Conservation (phyloP, 92 coral and sea anemone species). For the Epizoanthus fatuus region DNA sequence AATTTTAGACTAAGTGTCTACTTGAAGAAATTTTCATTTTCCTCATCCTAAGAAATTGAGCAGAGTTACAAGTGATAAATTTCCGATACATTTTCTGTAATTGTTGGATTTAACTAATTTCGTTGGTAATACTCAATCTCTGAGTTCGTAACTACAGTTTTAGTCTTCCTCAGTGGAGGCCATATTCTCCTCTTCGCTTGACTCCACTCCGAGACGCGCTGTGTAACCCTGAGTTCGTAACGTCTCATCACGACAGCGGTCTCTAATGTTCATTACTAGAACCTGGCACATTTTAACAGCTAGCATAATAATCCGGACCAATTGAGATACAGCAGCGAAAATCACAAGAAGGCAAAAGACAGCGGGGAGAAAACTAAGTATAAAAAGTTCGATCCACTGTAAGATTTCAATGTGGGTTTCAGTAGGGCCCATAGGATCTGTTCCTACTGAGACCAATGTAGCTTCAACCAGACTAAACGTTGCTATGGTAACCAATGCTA, state of each 20-base stretch:
- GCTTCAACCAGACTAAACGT: conserved; percentile 54
- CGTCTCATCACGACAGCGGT: neutral
- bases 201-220: neutral
- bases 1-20: too few relatives aligned
- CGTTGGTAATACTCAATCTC: too few relatives aligned
- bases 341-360: neutral
- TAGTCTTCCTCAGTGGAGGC: neutral
- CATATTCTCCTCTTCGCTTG: neutral
- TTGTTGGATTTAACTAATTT: too few relatives aligned
- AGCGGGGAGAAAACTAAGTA: conserved; percentile 52
- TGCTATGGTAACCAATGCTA: conserved; percentile 44
- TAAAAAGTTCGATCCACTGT: conserved; percentile 46
- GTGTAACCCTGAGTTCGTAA: conserved; percentile 1
- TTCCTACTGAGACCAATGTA: conserved; percentile 33
- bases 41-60: too few relatives aligned
- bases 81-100: too few relatives aligned
- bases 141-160: too few relatives aligned
- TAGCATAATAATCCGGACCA: conserved; percentile 7
- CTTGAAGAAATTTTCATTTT: too few relatives aligned
- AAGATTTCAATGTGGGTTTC: neutral
- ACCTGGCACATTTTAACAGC: neutral
- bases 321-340: conserved; percentile 50
- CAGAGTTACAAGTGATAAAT: too few relatives aligned
- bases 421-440: conserved; percentile 41
- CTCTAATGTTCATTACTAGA: neutral